A percentile compares a stretch with the other conserved stretches of the same genome.
These are phyloP conservation scores for Pavo muticus DNA, from an alignment of 2,113 vertebrate genomes.

Conservation along the genomic window DNA sequence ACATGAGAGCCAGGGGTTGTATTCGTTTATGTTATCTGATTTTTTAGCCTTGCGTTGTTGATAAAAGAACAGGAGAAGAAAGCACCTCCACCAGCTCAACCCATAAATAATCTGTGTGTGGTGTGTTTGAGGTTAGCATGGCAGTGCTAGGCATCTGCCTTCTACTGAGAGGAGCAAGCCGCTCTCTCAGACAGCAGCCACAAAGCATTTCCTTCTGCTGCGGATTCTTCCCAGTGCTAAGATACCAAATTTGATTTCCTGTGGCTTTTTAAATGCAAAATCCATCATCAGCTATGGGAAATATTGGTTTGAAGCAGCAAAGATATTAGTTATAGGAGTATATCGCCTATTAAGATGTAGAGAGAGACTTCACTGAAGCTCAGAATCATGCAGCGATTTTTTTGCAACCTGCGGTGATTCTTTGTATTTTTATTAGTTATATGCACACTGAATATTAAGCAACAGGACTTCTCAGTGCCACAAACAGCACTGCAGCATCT, in stretches of 20 bases:
- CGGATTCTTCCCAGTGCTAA: neutral
- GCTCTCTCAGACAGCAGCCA: neutral
- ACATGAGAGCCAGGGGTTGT: constrained; percentile 49
- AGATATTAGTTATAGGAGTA: constrained; percentile 28
- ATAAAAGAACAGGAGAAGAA: constrained; percentile 68
- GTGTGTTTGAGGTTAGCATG: constrained; percentile 20
- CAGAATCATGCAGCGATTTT: neutral
- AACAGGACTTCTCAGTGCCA: neutral
- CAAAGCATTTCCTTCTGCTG: neutral
- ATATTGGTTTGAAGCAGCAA: constrained; percentile 31
- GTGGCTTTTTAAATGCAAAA: constrained; percentile 48
- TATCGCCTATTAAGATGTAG: neutral
- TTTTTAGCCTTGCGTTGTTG: constrained; percentile 72
- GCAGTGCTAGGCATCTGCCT: constrained; percentile 21
- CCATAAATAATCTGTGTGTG: constrained; percentile 57
- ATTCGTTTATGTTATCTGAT: constrained; percentile 72
- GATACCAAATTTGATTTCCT: constrained; percentile 40
- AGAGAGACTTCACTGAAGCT: constrained; percentile 26
- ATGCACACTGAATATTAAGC: neutral
- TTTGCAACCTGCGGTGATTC: constrained; percentile 7
- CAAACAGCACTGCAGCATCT: neutral
- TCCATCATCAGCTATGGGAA: neutral
- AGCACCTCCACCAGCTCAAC: constrained; percentile 42
- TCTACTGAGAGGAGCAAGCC: constrained; percentile 6
- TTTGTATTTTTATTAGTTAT: neutral